Base-by-base conservation (phyloP, 1,140 invertebrate species). In the Chelonus insularis region DNA sequence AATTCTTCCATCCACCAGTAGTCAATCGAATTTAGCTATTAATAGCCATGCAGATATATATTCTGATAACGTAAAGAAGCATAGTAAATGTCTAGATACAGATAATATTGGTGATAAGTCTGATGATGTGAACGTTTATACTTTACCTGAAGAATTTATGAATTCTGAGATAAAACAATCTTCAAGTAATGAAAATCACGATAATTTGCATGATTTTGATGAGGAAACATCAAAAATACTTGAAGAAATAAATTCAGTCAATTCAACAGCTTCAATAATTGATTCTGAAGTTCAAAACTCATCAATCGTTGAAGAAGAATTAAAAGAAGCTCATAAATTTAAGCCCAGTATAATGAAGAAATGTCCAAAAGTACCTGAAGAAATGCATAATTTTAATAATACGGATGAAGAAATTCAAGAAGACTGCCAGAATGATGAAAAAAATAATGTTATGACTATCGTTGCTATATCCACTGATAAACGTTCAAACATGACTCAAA, bases 381-480 rank as follows among this genome's bases (percentile, higher is more conserved):
- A 7, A 2, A 5, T 57, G n/a, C 20, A 62, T 16, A 8, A 21
- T 37, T 58, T 66, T 50, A 60, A 63, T 51, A 18, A 56, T 16
- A 41, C 8, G 21, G 18, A 20, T 20, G n/a, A 39, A 7, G 8
- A 57, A 34, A 6, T 4, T 18, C 23, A 16, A 1, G 60, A 45
- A 45, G 23, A 36, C 12, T 32, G 18, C 7, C 57, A 29, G 63
- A 68, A 16, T 23, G 61, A 5, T 9, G 60, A 39, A 8, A 68
- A 68, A 16, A 68, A 77, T 41, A 69, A 66, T 7, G 66, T 74
- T 16, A 77, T 82, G 78, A 71, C 81, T 6, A 72, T 81, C 18
- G 76, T 82, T 25, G 74, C 77, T 1, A 79, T 81, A 64, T 80
- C 78, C 0, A 77, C 74, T 0, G 74, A 82, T 50, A 81, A 82